These are phyloP conservation scores for Holothuria leucospilota DNA, from an alignment of 53 echinoderm and acorn worm species.

Conservation along the genomic window DNA sequence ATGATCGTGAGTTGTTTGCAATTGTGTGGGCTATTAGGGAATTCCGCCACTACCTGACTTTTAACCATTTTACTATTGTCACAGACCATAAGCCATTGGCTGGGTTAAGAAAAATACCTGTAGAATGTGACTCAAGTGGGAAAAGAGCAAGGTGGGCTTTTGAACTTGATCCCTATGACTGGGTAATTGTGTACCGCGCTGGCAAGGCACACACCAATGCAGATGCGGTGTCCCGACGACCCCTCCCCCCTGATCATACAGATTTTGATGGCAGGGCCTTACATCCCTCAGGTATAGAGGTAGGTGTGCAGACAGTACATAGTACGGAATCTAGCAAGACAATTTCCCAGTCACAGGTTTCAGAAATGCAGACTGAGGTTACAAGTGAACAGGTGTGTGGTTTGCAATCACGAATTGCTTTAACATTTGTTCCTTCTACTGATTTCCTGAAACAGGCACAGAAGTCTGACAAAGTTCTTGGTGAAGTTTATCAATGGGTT, in stretches of 20 bases:
- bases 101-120: slow-evolving; percentile 13
- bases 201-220: slow-evolving; percentile 3
- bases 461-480: not conserved
- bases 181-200: not conserved
- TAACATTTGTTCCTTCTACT: not conserved
- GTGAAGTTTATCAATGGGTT: not conserved
- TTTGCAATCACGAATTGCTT: not conserved
- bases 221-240: not conserved
- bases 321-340: no score
- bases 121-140: not conserved
- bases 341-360: no score
- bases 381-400: no score
- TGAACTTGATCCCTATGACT: slow-evolving; percentile 8
- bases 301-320: no score
- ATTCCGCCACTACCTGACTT: slow-evolving; percentile 6
- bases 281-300: no score
- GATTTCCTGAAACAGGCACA: not conserved
- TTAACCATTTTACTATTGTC: slow-evolving; percentile 2
- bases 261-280: no score
- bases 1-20: slow-evolving; percentile 7
- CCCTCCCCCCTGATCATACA: not conserved
- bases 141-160: slow-evolving; percentile 17
- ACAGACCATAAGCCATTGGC: slow-evolving; percentile 21
- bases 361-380: no score
- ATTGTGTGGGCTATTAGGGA: not conserved